phyloP scores from a whole-genome alignment of 2,797 vertebrate genomes.

The Trachurus trachurus region DNA sequence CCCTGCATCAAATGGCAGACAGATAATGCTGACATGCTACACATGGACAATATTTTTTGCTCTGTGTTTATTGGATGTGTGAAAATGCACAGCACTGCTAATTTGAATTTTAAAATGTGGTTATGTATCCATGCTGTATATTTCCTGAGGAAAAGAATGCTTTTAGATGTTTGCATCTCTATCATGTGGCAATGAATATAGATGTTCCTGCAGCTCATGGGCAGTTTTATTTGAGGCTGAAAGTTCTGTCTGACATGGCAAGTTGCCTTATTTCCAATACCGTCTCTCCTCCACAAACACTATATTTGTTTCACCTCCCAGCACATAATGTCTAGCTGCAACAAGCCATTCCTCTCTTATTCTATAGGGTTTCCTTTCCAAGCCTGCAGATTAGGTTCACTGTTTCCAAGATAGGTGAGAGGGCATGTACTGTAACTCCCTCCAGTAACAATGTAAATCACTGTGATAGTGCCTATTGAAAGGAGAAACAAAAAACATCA shows the following conservation, averaged over 20 bases:
- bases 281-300: background rate
- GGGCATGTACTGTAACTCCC: background rate
- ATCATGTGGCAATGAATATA: background rate
- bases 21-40: background rate
- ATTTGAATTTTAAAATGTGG: background rate
- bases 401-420: conserved; percentile 1
- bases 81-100: background rate
- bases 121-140: background rate
- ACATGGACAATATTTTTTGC: no score
- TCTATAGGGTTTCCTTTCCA: background rate
- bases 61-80: background rate
- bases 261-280: background rate
- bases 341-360: background rate
- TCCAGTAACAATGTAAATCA: conserved; percentile 1
- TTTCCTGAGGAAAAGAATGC: background rate
- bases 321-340: background rate
- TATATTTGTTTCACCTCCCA: conserved; percentile 6
- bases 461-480: background rate
- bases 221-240: background rate
- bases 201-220: background rate
- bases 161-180: background rate
- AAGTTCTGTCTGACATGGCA: background rate
- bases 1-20: no score
- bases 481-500: background rate
- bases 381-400: background rate